Percentiles rank a stretch among this genome's conserved stretches.
Conservation (phyloP, 2,113 vertebrate genomes). For the Ceuthmochares aereus region DNA sequence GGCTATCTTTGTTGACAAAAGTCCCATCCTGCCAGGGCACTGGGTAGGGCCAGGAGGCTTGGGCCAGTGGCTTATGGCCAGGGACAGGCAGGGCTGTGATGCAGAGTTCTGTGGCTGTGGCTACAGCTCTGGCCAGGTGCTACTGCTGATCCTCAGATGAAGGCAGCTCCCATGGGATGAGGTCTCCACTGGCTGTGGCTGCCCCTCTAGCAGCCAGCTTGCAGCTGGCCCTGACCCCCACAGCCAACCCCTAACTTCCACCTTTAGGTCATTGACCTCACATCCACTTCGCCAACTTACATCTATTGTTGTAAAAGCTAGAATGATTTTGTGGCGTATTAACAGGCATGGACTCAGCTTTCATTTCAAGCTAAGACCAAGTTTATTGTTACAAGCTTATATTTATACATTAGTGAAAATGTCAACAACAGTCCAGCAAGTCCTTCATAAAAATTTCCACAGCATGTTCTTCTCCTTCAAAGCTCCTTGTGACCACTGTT, state of each 20-base stretch:
- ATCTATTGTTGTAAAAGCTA: not conserved
- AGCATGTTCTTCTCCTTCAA: no score
- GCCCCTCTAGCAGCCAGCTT: fast-evolving
- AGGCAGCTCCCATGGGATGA: not conserved
- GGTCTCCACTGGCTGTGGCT: not conserved
- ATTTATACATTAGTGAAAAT: no score
- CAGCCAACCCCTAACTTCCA: not conserved
- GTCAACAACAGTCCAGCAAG: no score
- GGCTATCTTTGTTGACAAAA: not conserved
- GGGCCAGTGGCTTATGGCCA: not conserved
- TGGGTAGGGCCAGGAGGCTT: fast-evolving
- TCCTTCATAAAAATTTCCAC: no score
- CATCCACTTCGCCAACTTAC: not conserved
- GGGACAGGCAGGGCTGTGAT: not conserved
- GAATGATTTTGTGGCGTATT: not conserved
- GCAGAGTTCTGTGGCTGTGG: not conserved
- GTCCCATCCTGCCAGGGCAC: not conserved
- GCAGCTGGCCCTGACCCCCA: not conserved
- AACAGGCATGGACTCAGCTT: no score
- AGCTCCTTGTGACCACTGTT: no score
- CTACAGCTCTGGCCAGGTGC: not conserved
- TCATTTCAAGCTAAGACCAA: no score
- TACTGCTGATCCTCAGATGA: not conserved
- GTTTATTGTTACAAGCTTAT: no score
- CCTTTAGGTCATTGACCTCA: not conserved